These are phyloP conservation scores for Calephelis virginiensis DNA, from an alignment of 1,140 invertebrate species.

Conservation along the genomic window DNA sequence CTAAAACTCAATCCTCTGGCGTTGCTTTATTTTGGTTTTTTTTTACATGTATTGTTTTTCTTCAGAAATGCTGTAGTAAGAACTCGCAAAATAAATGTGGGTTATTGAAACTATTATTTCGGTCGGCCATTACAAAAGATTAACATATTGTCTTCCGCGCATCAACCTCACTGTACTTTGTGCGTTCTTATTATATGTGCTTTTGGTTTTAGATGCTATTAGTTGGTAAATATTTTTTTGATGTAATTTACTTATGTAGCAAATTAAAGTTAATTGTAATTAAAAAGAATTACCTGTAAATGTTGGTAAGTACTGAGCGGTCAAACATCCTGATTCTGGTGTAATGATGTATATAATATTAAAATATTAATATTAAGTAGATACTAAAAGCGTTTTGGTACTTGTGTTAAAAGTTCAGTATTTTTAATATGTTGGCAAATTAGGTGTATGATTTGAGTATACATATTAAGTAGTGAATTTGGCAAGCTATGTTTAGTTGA, in stretches of 20 bases:
- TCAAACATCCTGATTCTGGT: conserved; percentile 66
- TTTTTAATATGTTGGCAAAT: conserved; percentile 60
- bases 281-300: conserved; percentile 25
- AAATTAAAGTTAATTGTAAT: conserved; percentile 17
- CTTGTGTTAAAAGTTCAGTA: conserved; percentile 68
- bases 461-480: conserved; percentile 61
- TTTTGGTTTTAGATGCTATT: not conserved
- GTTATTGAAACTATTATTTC: too few species aligned
- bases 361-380: conserved; percentile 61
- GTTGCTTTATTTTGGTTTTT: not conserved
- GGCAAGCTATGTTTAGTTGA: conserved; percentile 39
- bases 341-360: conserved; percentile 67
- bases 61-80: too few species aligned
- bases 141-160: too few species aligned
- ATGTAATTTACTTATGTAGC: conserved; percentile 6
- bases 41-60: not conserved
- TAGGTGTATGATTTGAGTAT: conserved; percentile 59
- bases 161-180: too few species aligned
- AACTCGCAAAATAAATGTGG: too few species aligned
- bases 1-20: not conserved
- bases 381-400: conserved; percentile 57
- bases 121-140: too few species aligned
- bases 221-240: not conserved
- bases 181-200: not conserved
- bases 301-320: conserved; percentile 64